Percentiles rank a stretch among this genome's conserved stretches.
phyloP scores from a whole-genome alignment of 2,113 vertebrate genomes.

The Neotragus moschatus region DNA sequence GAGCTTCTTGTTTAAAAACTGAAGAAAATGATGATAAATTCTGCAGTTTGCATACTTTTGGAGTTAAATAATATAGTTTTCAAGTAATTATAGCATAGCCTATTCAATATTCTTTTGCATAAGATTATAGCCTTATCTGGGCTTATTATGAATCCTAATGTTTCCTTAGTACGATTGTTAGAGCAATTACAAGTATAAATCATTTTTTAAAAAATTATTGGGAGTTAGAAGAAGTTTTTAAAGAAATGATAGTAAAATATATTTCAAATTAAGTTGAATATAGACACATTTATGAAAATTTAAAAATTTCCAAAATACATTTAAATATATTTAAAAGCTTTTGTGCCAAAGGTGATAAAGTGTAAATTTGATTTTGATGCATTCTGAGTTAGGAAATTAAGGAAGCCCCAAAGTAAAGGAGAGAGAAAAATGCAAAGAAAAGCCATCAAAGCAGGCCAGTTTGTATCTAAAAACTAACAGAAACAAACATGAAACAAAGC shows the following conservation, averaged over 20 bases:
- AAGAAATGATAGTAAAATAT: background rate
- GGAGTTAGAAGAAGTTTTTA: background rate
- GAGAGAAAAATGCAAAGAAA: background rate
- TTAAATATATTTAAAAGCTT: background rate
- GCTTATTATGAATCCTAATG: background rate
- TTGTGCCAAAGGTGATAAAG: background rate
- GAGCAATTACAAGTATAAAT: background rate
- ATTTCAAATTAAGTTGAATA: background rate
- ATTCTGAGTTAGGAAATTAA: background rate
- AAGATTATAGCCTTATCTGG: constrained; percentile 12
- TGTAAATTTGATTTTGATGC: background rate
- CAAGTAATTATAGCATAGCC: background rate
- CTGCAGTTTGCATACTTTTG: background rate
- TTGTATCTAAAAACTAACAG: background rate
- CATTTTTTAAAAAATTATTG: background rate
- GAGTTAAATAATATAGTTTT: background rate
- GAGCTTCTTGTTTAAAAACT: background rate
- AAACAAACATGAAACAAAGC: background rate
- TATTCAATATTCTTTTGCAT: background rate
- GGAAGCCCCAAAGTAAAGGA: background rate
- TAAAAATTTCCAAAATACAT: background rate
- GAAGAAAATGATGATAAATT: background rate
- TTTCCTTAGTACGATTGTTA: background rate
- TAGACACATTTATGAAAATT: background rate
- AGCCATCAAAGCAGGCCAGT: background rate